A percentile compares a stretch with the other conserved stretches of the same genome.
Evolutionary conservation across 1,140 invertebrate genomes (phyloP).

Genomic region (Carposina sasakii): DNA sequence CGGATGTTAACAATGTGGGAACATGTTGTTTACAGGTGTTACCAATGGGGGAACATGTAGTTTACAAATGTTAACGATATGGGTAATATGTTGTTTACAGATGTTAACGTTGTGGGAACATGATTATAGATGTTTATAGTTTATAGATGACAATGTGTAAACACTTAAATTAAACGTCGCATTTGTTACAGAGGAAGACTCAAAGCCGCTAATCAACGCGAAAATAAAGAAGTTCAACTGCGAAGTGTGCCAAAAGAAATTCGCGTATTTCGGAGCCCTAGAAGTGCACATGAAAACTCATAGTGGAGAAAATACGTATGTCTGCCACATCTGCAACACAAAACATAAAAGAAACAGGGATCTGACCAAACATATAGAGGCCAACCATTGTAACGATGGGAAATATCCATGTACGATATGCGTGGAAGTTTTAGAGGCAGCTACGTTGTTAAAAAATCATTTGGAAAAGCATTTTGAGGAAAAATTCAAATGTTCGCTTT

Average conservation of each 20-base stretch:
- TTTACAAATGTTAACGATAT: too few relatives aligned
- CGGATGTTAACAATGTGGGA: too few relatives aligned
- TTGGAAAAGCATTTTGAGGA: slow-evolving; percentile 38
- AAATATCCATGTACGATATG: slow-evolving; percentile 43
- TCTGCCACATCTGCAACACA: slow-evolving; percentile 42
- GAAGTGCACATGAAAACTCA: slow-evolving; percentile 52
- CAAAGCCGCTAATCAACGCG: slow-evolving; percentile 10
- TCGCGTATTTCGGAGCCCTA: slow-evolving; percentile 53
- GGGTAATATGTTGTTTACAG: not conserved
- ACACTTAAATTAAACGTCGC: not conserved
- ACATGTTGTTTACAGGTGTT: too few relatives aligned
- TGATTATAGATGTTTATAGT: not conserved
- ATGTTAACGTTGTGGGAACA: not conserved
- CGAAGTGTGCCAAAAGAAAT: slow-evolving; percentile 43
- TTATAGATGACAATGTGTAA: not conserved
- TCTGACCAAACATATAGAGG: slow-evolving; percentile 43
- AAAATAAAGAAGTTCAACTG: slow-evolving; percentile 43
- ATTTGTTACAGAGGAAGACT: slow-evolving; percentile 24
- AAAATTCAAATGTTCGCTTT: slow-evolving; percentile 47
- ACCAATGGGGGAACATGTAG: too few relatives aligned
- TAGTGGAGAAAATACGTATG: slow-evolving; percentile 64
- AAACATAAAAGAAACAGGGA: slow-evolving; percentile 43
- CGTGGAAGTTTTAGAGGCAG: slow-evolving; percentile 37
- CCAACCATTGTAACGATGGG: slow-evolving; percentile 26
- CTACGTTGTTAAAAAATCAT: slow-evolving; percentile 45